Evolutionary conservation across 2,888 invertebrate genomes (phyloP), one percentile per base, ranked within the genome.

Genomic region (Campopleginae sp.): DNA sequence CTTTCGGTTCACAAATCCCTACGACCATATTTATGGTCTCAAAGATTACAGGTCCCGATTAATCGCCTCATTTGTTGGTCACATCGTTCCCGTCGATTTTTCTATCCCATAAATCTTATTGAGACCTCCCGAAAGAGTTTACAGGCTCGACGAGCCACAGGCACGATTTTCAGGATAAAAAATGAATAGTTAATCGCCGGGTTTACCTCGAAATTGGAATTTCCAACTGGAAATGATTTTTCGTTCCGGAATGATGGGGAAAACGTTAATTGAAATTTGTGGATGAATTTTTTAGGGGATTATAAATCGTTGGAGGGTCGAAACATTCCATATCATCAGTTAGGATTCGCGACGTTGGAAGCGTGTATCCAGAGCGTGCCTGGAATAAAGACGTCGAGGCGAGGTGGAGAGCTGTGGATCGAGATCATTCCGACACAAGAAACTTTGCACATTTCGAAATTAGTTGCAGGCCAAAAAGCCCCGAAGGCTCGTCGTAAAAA

Each of bases 301-400:
- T 97, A 96, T 91, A 93, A 92, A 74, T 95, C 95, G 87, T 92
- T 97, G 38, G 95, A 96, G 91, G 96, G 96, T 38, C 95, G 95
- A 90, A 93, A 94, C 88, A 95, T 97, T 88, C 96, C 96, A 7
- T 96, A 93, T 89, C 94, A 93, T 82, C 94, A 94, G 88, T 93
- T 96, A 79, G 96, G 96, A 6, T 96, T 94, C 92, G 89, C 93
- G 54, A 93, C 94, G 10, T 92, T 96, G 10, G 95, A 96, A 83
- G 95, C 95, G 51, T 94, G 97, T 85, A 94, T 97, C 81, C 89
- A 93, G 48, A 94, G 94, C 86, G 94, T 95, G 23, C 95, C 96
- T 14, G 95, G 95, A 42, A 94, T 96, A 89, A 95, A 94, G 88
- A 93, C 95, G 10, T 94, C 94, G n/a, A 94, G 94, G 87, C 91